Evolutionary conservation across 2,113 vertebrate species (phyloP).

Genomic region (Eudyptes chrysolophus): DNA sequence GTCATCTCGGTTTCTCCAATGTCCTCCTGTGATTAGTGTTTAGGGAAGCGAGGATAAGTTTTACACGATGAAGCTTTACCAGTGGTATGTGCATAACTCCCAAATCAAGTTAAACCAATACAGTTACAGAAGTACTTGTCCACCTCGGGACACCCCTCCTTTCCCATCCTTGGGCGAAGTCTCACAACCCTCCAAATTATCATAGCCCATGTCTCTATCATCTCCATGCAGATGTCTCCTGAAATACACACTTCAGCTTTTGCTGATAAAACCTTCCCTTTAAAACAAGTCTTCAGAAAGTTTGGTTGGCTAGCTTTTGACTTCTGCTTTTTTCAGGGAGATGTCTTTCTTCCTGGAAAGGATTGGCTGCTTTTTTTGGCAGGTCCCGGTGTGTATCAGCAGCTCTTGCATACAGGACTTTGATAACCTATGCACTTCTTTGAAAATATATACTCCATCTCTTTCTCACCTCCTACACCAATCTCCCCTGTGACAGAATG

Average conservation of each 20-base stretch:
- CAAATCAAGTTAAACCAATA: background rate
- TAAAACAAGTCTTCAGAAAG: background rate
- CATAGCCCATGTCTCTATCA: background rate
- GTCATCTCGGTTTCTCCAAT: background rate
- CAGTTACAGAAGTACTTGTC: background rate
- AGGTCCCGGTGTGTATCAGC: background rate
- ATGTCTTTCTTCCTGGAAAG: background rate
- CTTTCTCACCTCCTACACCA: background rate
- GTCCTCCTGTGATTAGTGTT: rapidly evolving
- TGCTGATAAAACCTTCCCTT: background rate
- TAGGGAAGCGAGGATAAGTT: background rate
- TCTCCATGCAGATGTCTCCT: background rate
- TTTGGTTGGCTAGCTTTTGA: background rate
- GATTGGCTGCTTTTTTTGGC: rapidly evolving
- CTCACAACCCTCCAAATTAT: background rate
- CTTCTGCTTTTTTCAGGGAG: background rate
- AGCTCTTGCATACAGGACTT: background rate
- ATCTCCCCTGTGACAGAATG: background rate
- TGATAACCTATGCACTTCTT: background rate
- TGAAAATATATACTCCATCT: background rate
- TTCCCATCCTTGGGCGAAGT: background rate
- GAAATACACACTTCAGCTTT: background rate
- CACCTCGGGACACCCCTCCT: background rate
- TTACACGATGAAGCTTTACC: background rate
- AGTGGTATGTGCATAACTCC: background rate